A percentile compares a stretch with the other conserved stretches of the same genome.
Conservation (phyloP, 1,140 invertebrate species). For the Agraylea sexmaculata region DNA sequence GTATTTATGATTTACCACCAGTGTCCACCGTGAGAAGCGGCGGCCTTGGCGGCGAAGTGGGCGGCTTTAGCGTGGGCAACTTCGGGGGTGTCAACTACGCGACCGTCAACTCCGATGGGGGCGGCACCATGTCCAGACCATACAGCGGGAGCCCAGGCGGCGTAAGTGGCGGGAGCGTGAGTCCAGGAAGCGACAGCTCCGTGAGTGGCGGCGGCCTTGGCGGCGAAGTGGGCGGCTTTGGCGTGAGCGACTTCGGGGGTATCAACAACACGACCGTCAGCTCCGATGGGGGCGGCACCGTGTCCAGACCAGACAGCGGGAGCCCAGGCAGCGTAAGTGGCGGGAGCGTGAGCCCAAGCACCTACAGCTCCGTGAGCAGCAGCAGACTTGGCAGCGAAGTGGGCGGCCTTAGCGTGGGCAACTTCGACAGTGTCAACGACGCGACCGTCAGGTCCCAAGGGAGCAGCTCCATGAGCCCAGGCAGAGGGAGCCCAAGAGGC, state of each 20-base stretch:
- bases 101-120: slow-evolving; percentile 19
- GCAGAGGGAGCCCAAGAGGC: background rate
- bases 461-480: slow-evolving; percentile 24
- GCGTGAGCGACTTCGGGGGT: slow-evolving; percentile 29
- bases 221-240: slow-evolving; percentile 14
- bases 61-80: slow-evolving; percentile 27
- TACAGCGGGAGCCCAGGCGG: slow-evolving; percentile 3
- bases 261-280: slow-evolving; percentile 28
- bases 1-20: no score
- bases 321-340: background rate
- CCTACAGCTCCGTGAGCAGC: slow-evolving; percentile 7
- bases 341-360: slow-evolving; percentile 15
- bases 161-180: no score
- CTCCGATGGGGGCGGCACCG: slow-evolving; percentile 19
- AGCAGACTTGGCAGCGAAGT: slow-evolving; percentile 1
- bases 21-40: slow-evolving; percentile 21
- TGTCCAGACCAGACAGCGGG: slow-evolving; percentile 1
- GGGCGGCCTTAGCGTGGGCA: slow-evolving; percentile 10
- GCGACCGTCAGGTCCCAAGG: slow-evolving; percentile 15
- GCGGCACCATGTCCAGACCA: slow-evolving; percentile 16
- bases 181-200: no score
- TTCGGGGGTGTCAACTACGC: slow-evolving; percentile 31
- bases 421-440: slow-evolving; percentile 37
- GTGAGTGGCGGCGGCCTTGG: slow-evolving; percentile 9
- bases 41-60: slow-evolving; percentile 30